Conservation (phyloP, 2,888 invertebrate genomes). For the Crossocerus cetratus region DNA sequence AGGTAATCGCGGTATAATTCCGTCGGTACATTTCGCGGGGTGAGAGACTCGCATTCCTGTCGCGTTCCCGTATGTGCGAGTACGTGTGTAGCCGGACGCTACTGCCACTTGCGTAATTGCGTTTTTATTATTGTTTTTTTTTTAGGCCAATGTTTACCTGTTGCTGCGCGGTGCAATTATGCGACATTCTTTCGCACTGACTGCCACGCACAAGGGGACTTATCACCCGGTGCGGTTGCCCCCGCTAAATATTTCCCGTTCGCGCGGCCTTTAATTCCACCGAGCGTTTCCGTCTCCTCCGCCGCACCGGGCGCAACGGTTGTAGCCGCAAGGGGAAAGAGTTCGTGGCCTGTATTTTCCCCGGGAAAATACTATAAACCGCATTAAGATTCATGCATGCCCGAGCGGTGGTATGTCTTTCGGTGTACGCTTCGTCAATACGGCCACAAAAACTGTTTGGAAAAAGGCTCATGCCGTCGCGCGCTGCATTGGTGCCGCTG, state of each 20-base stretch:
- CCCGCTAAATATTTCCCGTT: not conserved
- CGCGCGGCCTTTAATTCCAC: not conserved
- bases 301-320: too few species aligned
- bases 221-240: constrained; percentile 10
- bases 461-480: too few species aligned
- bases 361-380: too few species aligned
- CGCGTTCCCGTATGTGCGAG: not conserved
- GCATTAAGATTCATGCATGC: too few species aligned
- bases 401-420: too few species aligned
- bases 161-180: constrained; percentile 34
- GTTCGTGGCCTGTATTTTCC: too few species aligned
- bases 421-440: too few species aligned
- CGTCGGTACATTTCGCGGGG: not conserved
- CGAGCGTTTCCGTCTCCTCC: not conserved
- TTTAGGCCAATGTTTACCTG: constrained; percentile 30
- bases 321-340: too few species aligned
- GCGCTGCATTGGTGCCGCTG: too few species aligned
- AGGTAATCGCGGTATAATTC: not conserved
- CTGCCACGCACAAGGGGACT: constrained; percentile 11
- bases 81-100: not conserved
- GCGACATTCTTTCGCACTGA: constrained; percentile 14
- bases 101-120: constrained; percentile 6
- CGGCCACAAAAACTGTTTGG: too few species aligned
- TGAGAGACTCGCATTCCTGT: not conserved
- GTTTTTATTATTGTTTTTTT: constrained; percentile 15